phyloP scores from a whole-genome alignment of 2,888 invertebrate genomes.

The Apeira syringaria region DNA sequence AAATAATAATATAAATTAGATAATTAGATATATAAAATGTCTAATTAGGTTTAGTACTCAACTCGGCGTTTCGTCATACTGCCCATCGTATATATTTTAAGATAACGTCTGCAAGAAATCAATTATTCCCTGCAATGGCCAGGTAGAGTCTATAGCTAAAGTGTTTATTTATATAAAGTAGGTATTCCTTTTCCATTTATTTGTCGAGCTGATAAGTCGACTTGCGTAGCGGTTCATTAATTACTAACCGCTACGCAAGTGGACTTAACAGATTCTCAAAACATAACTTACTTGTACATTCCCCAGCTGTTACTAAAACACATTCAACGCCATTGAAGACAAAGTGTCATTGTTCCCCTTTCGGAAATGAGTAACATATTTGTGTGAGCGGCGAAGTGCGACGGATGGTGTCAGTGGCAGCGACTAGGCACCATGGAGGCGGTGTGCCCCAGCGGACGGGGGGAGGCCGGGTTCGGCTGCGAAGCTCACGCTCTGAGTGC shows the following conservation, averaged over 20 bases:
- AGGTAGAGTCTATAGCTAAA: too few species aligned
- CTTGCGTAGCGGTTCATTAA: too few species aligned
- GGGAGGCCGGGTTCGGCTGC: conserved; percentile 37
- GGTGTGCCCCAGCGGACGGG: conserved; percentile 43
- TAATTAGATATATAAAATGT: too few species aligned
- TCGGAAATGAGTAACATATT: conserved; percentile 22
- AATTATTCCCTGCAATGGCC: too few species aligned
- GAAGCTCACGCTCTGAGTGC: conserved; percentile 60
- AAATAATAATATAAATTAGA: too few species aligned
- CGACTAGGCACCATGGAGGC: conserved; percentile 55
- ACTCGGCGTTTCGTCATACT: too few species aligned
- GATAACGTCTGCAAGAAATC: too few species aligned
- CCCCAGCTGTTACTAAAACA: conserved; percentile 4
- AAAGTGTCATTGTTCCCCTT: conserved; percentile 12
- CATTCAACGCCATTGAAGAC: conserved; percentile 7
- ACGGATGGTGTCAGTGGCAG: conserved; percentile 27
- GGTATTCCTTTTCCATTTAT: too few species aligned
- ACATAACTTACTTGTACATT: neutral
- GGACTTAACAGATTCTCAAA: neutral
- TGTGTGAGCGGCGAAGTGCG: conserved; percentile 25
- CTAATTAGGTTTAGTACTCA: too few species aligned
- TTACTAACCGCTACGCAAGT: conserved; percentile 1
- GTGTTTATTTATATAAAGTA: too few species aligned
- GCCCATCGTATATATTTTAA: too few species aligned
- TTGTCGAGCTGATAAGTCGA: too few species aligned